These are phyloP conservation scores for Acrobasis suavella DNA, from an alignment of 2,888 invertebrate genomes.

Conservation along the genomic window DNA sequence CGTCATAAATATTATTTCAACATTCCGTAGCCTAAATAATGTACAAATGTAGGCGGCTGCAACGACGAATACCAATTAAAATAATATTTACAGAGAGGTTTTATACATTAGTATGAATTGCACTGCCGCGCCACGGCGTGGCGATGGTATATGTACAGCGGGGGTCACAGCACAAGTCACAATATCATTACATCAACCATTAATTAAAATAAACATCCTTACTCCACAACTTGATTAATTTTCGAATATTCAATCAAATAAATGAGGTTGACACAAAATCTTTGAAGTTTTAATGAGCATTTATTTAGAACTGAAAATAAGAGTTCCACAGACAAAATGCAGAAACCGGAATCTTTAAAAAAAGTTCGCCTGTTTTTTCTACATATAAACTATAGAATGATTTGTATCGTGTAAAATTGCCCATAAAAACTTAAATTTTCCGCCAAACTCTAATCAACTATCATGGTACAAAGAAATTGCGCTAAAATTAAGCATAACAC, in stretches of 20 bases:
- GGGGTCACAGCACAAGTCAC: constrained; percentile 45
- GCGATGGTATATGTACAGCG: constrained; percentile 16
- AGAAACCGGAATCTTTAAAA: no score
- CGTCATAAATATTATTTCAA: constrained; percentile 80
- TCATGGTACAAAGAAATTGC: constrained; percentile 33
- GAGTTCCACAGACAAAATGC: no score
- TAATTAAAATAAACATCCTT: constrained; percentile 52
- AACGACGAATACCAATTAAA: constrained; percentile 56
- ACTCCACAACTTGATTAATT: constrained; percentile 55
- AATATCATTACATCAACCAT: constrained; percentile 46
- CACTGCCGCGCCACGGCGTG: constrained; percentile 33
- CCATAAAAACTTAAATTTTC: neutral
- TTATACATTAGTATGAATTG: constrained; percentile 47
- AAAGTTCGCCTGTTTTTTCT: no score
- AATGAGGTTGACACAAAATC: constrained; percentile 4
- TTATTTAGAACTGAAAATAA: no score
- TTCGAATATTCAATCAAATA: constrained; percentile 27
- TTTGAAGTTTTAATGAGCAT: neutral
- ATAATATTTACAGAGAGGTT: constrained; percentile 78
- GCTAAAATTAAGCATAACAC: constrained; percentile 46
- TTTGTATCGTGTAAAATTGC: neutral
- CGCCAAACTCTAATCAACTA: constrained; percentile 10
- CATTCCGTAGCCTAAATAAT: constrained; percentile 59
- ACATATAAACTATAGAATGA: no score
- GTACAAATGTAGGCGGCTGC: constrained; percentile 53